Evolutionary conservation across 2,797 vertebrate genomes (phyloP).

Genomic region (Falco cherrug): DNA sequence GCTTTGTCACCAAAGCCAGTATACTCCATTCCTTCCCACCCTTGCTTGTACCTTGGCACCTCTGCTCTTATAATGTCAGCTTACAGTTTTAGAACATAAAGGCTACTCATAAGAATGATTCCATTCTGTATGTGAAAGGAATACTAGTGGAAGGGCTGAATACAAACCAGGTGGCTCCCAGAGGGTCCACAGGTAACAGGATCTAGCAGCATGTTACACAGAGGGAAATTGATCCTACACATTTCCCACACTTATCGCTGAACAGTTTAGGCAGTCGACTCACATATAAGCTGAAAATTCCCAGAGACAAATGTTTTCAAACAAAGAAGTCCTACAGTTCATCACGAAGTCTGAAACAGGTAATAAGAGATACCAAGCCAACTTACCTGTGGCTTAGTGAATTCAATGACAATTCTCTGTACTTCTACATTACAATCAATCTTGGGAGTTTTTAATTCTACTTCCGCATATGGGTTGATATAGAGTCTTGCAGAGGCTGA

Average conservation of each 20-base stretch:
- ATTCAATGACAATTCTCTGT: constrained; percentile 91
- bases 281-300: neutral
- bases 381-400: constrained; percentile 90
- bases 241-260: neutral
- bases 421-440: constrained; percentile 88
- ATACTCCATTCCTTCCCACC: neutral
- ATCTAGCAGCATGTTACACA: neutral
- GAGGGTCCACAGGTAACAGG: neutral
- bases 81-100: neutral
- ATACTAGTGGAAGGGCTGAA: neutral
- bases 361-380: neutral
- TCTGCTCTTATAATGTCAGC: neutral
- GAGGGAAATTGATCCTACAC: neutral
- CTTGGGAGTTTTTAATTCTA: constrained; percentile 88
- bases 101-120: neutral
- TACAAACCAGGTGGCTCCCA: neutral
- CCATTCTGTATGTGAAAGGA: neutral
- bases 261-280: neutral
- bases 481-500: constrained; percentile 92
- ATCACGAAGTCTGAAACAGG: neutral
- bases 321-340: neutral
- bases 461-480: constrained; percentile 90
- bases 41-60: neutral
- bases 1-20: neutral
- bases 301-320: neutral